Percentiles rank a stretch among this genome's conserved stretches.
Conservation (phyloP, 2,113 vertebrate genomes). For the Phalacrocorax carbo region DNA sequence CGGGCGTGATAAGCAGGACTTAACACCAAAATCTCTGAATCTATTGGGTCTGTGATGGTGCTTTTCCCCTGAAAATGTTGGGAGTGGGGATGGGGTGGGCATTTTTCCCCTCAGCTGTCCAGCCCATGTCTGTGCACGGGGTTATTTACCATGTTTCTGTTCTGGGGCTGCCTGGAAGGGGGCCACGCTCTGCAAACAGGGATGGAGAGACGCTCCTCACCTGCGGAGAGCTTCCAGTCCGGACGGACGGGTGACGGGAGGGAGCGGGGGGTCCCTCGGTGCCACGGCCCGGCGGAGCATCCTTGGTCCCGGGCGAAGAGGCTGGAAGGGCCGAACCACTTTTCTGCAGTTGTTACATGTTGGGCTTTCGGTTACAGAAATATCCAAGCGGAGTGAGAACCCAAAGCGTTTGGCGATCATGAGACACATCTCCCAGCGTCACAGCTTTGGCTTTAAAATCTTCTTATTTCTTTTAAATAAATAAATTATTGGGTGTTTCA, state of each 20-base stretch:
- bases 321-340: neutral
- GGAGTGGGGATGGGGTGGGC: neutral
- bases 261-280: neutral
- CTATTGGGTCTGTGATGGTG: neutral
- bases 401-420: neutral
- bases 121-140: neutral
- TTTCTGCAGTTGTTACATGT: neutral
- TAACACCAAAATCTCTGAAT: neutral
- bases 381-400: neutral
- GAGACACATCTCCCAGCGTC: neutral
- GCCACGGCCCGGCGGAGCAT: neutral
- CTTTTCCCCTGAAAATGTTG: neutral
- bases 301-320: fast-evolving
- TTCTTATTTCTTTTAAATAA: neutral
- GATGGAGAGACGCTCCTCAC: neutral
- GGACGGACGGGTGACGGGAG: fast-evolving
- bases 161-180: neutral
- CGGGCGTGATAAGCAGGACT: neutral
- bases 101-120: neutral
- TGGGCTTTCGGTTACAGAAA: neutral
- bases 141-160: neutral
- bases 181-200: fast-evolving
- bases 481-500: fast-evolving
- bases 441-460: neutral
- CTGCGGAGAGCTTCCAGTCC: neutral